phyloP scores from a whole-genome alignment of 2,113 vertebrate species.

The Sorex araneus region DNA sequence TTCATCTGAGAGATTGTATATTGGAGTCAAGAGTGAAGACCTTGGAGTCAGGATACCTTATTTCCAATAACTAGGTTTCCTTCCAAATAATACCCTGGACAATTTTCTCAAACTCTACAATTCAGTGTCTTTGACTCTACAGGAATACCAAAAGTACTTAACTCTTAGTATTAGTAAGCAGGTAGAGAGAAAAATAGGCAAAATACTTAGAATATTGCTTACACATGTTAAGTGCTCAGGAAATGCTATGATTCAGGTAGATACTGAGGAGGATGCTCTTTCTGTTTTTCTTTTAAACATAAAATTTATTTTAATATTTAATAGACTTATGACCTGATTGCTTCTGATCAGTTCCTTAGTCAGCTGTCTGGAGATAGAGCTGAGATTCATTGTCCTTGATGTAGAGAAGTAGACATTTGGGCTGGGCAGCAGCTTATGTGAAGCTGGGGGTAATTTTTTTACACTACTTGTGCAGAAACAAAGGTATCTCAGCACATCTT shows the following conservation, averaged over 20 bases:
- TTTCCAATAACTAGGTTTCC: background rate
- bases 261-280: background rate
- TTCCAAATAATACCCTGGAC: background rate
- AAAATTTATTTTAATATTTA: conserved; percentile 33
- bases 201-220: conserved; percentile 28
- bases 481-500: conserved; percentile 8
- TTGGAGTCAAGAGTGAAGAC: conserved; percentile 16
- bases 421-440: background rate
- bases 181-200: background rate
- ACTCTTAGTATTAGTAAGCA: background rate
- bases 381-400: conserved; percentile 22
- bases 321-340: background rate
- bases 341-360: background rate
- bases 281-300: conserved; percentile 40
- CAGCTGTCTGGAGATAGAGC: conserved; percentile 6
- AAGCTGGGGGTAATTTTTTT: conserved; percentile 30
- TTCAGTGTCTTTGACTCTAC: background rate
- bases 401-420: conserved; percentile 29
- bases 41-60: background rate
- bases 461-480: conserved; percentile 1
- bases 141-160: background rate
- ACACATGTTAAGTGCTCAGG: background rate
- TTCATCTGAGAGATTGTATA: background rate
- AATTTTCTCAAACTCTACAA: background rate
- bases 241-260: background rate